Evolutionary conservation across 2,113 vertebrate genomes (phyloP).

Genomic region (Rhinolophus ferrumequinum): DNA sequence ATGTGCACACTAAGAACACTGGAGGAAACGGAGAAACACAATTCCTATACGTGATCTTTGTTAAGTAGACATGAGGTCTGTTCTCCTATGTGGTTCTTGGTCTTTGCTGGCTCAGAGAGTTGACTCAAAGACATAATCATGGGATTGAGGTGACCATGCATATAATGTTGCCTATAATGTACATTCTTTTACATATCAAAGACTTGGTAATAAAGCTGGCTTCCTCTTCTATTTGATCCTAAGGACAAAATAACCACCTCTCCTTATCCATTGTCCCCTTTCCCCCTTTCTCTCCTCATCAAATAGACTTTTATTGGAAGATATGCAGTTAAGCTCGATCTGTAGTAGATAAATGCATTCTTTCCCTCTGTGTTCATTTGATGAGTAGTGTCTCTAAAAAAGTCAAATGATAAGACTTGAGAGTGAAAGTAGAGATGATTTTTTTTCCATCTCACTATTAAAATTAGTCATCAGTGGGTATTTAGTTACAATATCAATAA

Average conservation of each 20-base stretch:
- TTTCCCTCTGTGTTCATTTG: slow-evolving; percentile 24
- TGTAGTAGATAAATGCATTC: not conserved
- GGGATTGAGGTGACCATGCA: not conserved
- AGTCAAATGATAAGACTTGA: not conserved
- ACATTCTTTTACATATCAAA: not conserved
- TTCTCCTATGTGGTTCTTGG: not conserved
- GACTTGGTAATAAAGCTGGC: not conserved
- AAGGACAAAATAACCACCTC: not conserved
- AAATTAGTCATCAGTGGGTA: not conserved
- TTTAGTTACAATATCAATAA: slow-evolving; percentile 33
- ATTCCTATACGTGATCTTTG: not conserved
- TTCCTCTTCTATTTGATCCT: not conserved
- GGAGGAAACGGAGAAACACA: not conserved
- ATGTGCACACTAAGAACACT: not conserved
- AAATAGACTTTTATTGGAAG: slow-evolving; percentile 14
- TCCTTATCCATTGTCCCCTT: not conserved
- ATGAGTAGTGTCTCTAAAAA: not conserved
- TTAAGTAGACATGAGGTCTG: not conserved
- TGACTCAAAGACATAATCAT: not conserved
- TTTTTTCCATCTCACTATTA: not conserved
- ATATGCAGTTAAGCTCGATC: slow-evolving; percentile 18
- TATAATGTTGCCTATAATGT: not conserved
- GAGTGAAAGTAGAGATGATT: not conserved
- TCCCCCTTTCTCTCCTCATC: not conserved
- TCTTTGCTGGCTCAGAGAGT: not conserved